A percentile compares a stretch with the other conserved stretches of the same genome.
These are phyloP conservation scores for Adelges cooleyi DNA, from an alignment of 1,140 invertebrate genomes.

Conservation along the genomic window DNA sequence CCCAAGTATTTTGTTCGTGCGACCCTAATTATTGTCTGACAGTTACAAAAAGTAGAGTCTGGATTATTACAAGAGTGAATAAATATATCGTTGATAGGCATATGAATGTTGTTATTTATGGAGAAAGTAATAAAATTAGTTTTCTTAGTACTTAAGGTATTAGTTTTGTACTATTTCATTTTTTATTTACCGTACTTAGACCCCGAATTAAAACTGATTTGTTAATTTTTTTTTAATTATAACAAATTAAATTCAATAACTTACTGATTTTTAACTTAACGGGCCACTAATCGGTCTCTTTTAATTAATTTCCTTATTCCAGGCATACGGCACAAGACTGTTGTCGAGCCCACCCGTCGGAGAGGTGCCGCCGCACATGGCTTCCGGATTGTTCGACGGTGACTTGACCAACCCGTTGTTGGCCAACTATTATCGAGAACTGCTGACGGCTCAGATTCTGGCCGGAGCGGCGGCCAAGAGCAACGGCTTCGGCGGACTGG, in stretches of 20 bases:
- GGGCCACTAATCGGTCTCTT: no score
- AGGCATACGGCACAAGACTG: slow-evolving; percentile 1
- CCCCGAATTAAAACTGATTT: background rate
- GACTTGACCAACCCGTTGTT: background rate
- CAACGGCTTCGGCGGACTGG: slow-evolving; percentile 1
- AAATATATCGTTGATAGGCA: background rate
- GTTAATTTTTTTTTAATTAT: background rate
- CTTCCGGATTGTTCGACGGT: slow-evolving; percentile 8
- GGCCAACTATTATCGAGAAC: slow-evolving; percentile 22
- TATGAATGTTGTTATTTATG: background rate
- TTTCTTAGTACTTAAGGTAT: background rate
- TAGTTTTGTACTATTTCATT: background rate
- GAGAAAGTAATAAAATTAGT: background rate
- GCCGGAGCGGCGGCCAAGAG: background rate
- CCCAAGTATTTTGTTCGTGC: background rate
- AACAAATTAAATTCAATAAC: no score
- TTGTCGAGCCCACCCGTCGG: slow-evolving; percentile 31
- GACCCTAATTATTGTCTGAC: background rate
- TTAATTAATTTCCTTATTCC: background rate
- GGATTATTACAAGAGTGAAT: background rate
- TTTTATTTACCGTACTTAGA: background rate
- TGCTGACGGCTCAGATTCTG: slow-evolving; percentile 10
- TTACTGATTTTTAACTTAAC: no score
- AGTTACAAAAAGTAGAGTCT: no score
- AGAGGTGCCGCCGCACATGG: slow-evolving; percentile 30